A percentile compares a stretch with the other conserved stretches of the same genome.
These are phyloP conservation scores for Ophthalmolycus amberensis DNA, from an alignment of 2,113 vertebrate genomes.

Conservation along the genomic window DNA sequence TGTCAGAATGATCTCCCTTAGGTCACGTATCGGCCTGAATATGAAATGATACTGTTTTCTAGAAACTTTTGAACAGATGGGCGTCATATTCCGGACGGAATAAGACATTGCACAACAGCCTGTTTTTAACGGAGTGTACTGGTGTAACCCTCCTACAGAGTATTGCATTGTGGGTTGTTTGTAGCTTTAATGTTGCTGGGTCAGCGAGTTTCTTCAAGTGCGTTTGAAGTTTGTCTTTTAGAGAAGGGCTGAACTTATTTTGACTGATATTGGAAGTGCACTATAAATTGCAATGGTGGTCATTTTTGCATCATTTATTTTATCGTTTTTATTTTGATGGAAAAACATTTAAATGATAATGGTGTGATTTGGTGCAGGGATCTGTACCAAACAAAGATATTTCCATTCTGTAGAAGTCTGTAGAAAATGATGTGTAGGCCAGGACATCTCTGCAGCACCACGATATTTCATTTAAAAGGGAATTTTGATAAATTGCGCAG, in stretches of 20 bases:
- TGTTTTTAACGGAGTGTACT: neutral
- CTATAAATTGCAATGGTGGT: neutral
- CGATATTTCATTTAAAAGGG: too few relatives aligned
- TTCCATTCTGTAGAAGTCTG: too few relatives aligned
- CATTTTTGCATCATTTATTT: neutral
- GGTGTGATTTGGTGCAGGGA: neutral
- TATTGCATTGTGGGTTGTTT: constrained; percentile 8
- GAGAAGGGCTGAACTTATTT: neutral
- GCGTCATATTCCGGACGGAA: neutral
- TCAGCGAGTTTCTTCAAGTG: neutral
- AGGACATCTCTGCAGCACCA: too few relatives aligned
- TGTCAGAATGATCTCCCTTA: neutral
- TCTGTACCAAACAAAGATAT: too few relatives aligned
- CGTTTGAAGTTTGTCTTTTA: neutral
- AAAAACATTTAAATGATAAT: neutral
- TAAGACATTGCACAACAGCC: neutral
- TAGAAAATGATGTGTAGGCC: too few relatives aligned
- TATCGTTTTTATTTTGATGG: neutral
- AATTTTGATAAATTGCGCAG: too few relatives aligned
- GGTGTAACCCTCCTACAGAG: neutral
- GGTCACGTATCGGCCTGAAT: neutral
- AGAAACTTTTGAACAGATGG: neutral
- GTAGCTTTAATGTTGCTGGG: neutral
- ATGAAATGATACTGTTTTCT: neutral
- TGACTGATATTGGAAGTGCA: neutral